Conservation (phyloP, 2,888 invertebrate species). For the Fragum fragum region DNA sequence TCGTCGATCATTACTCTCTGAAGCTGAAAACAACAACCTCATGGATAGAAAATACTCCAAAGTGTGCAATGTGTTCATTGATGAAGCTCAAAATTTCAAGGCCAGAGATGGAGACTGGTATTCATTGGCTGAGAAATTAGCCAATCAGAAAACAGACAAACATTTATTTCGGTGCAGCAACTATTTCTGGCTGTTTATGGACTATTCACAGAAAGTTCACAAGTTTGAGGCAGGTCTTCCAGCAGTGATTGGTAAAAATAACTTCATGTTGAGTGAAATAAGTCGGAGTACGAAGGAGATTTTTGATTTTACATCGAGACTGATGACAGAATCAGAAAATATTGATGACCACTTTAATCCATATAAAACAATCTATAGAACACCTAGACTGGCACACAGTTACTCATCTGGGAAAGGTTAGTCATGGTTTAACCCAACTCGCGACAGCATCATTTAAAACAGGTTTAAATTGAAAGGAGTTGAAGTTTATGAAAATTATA, state of each 20-base stretch:
- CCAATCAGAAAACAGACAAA: slow-evolving; percentile 60
- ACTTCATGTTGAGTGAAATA: slow-evolving; percentile 81
- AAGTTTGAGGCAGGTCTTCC: slow-evolving; percentile 80
- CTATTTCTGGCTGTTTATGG: slow-evolving; percentile 82
- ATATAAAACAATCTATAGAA: slow-evolving; percentile 47
- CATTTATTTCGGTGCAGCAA: slow-evolving; percentile 58
- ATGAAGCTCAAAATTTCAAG: slow-evolving; percentile 82
- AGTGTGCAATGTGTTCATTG: slow-evolving; percentile 76
- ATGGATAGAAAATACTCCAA: slow-evolving; percentile 57
- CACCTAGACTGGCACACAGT: slow-evolving; percentile 74
- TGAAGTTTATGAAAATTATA: too few relatives aligned
- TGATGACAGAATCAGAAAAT: slow-evolving; percentile 70
- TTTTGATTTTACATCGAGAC: slow-evolving; percentile 78
- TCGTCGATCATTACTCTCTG: slow-evolving; percentile 71
- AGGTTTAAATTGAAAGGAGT: too few relatives aligned
- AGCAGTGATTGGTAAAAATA: slow-evolving; percentile 78
- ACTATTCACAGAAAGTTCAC: slow-evolving; percentile 82
- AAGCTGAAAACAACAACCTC: slow-evolving; percentile 34
- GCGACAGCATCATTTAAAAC: too few relatives aligned
- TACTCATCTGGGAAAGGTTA: slow-evolving; percentile 73
- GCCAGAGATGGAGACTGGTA: slow-evolving; percentile 82
- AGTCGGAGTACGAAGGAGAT: slow-evolving; percentile 80
- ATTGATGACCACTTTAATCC: slow-evolving; percentile 52
- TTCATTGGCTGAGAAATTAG: slow-evolving; percentile 69
- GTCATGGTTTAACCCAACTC: too few relatives aligned